These are phyloP conservation scores for Egretta garzetta DNA, from an alignment of 2,113 vertebrate species.

Conservation along the genomic window DNA sequence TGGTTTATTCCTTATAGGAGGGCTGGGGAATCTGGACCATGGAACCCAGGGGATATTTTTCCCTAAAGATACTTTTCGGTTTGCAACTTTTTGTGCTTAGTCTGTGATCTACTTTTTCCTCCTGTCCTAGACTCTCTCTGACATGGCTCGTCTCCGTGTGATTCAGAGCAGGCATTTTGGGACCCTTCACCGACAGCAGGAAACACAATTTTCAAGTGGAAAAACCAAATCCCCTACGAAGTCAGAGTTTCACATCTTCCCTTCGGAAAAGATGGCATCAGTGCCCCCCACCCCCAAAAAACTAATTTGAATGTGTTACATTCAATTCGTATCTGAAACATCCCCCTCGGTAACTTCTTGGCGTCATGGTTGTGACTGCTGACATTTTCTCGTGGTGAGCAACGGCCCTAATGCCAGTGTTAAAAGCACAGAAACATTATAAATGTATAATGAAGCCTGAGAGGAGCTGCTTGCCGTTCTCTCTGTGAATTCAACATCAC, in stretches of 20 bases:
- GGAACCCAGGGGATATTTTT: neutral
- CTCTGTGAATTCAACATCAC: neutral
- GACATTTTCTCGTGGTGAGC: neutral
- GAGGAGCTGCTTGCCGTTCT: neutral
- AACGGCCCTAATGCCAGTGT: neutral
- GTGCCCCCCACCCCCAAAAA: too few species aligned
- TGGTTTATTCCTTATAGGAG: neutral
- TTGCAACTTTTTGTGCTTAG: neutral
- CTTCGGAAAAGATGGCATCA: neutral
- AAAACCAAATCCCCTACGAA: neutral
- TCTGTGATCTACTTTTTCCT: neutral
- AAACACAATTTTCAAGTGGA: neutral
- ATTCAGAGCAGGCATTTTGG: neutral
- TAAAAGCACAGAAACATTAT: neutral
- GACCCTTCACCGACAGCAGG: neutral
- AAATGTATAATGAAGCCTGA: neutral
- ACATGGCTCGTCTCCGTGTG: too few species aligned
- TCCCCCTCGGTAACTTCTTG: neutral
- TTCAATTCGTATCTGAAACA: neutral
- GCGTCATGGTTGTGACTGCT: too few species aligned
- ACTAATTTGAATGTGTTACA: neutral
- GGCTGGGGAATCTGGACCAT: neutral
- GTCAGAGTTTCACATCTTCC: neutral
- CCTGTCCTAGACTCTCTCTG: neutral
- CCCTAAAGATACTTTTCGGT: neutral